Base-by-base conservation (phyloP, 2,113 vertebrate species). In the Indicator indicator region DNA sequence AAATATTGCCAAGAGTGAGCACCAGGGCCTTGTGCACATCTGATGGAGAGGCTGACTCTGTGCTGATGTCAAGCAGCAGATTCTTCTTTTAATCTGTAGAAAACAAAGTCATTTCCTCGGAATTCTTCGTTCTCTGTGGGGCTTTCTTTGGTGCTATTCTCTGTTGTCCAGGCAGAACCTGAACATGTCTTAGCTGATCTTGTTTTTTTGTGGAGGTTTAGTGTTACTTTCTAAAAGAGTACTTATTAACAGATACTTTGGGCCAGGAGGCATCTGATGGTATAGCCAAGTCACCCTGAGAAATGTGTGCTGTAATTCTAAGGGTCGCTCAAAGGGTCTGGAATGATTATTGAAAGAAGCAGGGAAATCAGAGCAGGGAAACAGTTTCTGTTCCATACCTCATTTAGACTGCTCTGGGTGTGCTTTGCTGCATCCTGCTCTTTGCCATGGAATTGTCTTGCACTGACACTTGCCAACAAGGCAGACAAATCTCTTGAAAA, bases 241-340 rank as follows among this genome's bases (percentile, higher is more conserved):
- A n/a, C 6, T 75, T 30, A 28, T 12, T 58, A 62, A 21, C 2
- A 5, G 67, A 48, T 21, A 48, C 33, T 92, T 83, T 92, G 88
- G 94, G 87, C 52, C 87, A 72, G 85, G 67, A 48, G 8, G 11
- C 2, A 30, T 92, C 78, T 64, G 72, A 55, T 67, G 74, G 44
- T 32, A 26, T 19, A 74, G 93, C n/a, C 6, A 52, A 56, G 85
- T 83, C 36, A 44, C 73, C 89, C 71, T 93, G 90, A 80, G 89
- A 95, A 94, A 95, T 65, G 74, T 9, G 48, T 56, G 68, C 78
- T 95, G 10, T 64, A 64, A 94, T 95, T 96, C 24, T 11, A 33
- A 40, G 62, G 94, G 94, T 96, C 92, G 92, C 1, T 96, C 94
- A 86, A 91, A 64, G 59, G 94, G 90, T 65, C 74, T 96, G 84